Evolutionary conservation across 1,140 invertebrate genomes (phyloP), one percentile per base, ranked within the genome.

Genomic region (Halictus rubicundus): DNA sequence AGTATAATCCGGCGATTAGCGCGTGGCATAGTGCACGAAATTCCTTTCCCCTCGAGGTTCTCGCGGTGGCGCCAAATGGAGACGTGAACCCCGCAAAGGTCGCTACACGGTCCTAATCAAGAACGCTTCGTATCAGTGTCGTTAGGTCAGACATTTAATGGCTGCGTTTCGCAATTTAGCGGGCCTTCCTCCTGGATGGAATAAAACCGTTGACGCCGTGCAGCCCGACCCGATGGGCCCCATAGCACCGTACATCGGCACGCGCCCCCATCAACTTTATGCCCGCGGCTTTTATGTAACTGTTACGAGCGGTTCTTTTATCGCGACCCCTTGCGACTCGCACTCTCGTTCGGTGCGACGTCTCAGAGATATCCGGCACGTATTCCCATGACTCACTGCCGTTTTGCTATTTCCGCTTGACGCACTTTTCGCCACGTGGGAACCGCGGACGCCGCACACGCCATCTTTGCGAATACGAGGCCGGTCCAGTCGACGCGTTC

Each of bases 201-300:
- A 78, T 71, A 78, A 78, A 78, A 78, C 68, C 76, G 68, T n/a
- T 32, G 9, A 7, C 21, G 37, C 54, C 39, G 14, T 68, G 74
- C 68, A 70, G 27, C 42, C 27, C 23, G 7, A 49, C 7, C 3
- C 19, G 19, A 10, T 61, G 42, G 27, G 19, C 19, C 7, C 21
- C 78, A 52, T 25, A 23, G n/a, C 7, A 10, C 32, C 42, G 27
- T 2, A 27, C 42, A 42, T 3, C 68, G 68, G 65, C 81, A 70
- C 79, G 66, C 68, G 73, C 37, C 81, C 23, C 37, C 37, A 63
- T 25, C 23, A n/a, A 46, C n/a, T 80, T 37, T 21, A 1, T 70
- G 23, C 78, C 69, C 49, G 32, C 75, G 76, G 65, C 64, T 68
- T 83, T 83, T 83, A 83, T 74, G 60, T 79, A 82, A 84, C 80